A percentile compares a stretch with the other conserved stretches of the same genome.
phyloP scores from a whole-genome alignment of 2,888 invertebrate genomes.

The Harpagoxenus sublaevis region DNA sequence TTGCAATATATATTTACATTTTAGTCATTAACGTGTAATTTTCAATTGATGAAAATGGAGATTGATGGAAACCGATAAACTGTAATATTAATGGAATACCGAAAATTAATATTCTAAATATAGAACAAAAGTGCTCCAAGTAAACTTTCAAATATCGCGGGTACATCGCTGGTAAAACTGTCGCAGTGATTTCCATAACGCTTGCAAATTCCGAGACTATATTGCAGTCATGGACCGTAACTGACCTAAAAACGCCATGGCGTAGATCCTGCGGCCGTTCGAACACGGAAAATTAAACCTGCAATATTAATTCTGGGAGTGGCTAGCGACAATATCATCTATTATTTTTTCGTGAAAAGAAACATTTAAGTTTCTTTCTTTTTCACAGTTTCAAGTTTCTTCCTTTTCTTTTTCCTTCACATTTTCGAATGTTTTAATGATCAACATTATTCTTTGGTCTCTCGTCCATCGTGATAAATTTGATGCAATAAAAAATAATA shows the following conservation, averaged over 20 bases:
- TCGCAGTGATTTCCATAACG: constrained; percentile 67
- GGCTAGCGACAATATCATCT: constrained; percentile 28
- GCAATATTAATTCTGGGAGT: constrained; percentile 79
- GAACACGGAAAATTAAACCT: constrained; percentile 80
- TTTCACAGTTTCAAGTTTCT: no score
- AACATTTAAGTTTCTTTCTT: neutral
- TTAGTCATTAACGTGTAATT: constrained; percentile 6
- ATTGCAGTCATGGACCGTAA: constrained; percentile 40
- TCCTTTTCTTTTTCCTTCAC: no score
- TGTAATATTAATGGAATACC: neutral
- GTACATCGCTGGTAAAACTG: constrained; percentile 43
- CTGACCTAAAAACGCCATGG: constrained; percentile 69
- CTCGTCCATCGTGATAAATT: neutral
- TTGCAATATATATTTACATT: neutral
- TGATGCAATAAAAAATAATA: neutral
- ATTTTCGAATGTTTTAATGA: neutral
- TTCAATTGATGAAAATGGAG: neutral
- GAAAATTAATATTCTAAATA: constrained; percentile 16
- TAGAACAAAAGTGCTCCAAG: neutral
- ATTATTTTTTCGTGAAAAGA: neutral
- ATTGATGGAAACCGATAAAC: neutral
- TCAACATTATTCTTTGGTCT: neutral
- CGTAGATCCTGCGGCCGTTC: constrained; percentile 62
- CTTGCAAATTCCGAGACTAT: constrained; percentile 57
- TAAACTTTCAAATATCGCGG: constrained; percentile 33